Base-by-base conservation (phyloP, 2,888 invertebrate species). In the Lymantria dispar region DNA sequence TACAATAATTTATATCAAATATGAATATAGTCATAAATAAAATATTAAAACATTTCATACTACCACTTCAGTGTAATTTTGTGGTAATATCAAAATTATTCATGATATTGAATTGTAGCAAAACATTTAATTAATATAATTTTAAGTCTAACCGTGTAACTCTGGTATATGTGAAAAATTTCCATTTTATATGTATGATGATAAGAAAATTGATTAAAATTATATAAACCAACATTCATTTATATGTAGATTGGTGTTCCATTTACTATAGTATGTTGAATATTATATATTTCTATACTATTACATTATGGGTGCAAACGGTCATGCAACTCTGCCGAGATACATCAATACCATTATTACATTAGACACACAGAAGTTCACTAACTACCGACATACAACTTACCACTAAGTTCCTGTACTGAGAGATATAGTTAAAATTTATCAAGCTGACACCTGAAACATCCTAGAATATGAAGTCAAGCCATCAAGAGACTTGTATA, bases 321-420 rank as follows among this genome's bases (percentile, higher is more conserved):
- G 39, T 49, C 50, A 55, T 64, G 51, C 56, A 64, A 48, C 46
- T 50, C 39, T 22, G 11, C 8, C 42, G 45, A 43, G 36, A 39
- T 45, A 52, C 52, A 31, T 36, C 13, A 30, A 40, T 52, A 47
- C 45, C 51, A 45, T 48, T 22, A 55, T 59, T 56, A 60, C 54
- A 73, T 71, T 68, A 74, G 58, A 80, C 72, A 80, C 74, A 82
- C 75, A 74, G 74, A 82, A 78, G 78, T 80, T 73, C 65, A 77
- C 79, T 84, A 85, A 71, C 86, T 88, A 87, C 79, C 69, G 76
- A 86, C 81, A 80, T 85, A 82, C 75, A 80, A 80, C 81, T 83
- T 83, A 85, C 71, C 60, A 66, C 87, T 90, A 90, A 86, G 82
- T 90, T 89, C 90, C 90, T 90, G 90, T 90, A 90, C 88, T 87